Base-by-base conservation (phyloP, 2,113 vertebrate genomes). In the Cyanistes caeruleus region DNA sequence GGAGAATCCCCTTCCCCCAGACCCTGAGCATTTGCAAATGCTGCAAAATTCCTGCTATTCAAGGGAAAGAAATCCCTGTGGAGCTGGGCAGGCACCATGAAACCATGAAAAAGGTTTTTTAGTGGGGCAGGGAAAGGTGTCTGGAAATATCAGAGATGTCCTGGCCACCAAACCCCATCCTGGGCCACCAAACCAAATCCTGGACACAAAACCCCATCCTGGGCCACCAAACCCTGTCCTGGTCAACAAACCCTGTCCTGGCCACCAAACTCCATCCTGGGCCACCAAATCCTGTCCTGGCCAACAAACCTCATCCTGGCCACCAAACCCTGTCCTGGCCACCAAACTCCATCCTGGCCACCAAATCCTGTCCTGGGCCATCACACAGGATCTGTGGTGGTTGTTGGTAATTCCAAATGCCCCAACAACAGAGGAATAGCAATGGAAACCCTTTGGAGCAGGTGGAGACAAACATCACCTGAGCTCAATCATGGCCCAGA, bases 301-400 rank as follows among this genome's bases (percentile, higher is more conserved):
- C n/a, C n/a, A n/a, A n/a, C n/a, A n/a, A n/a, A n/a, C n/a, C n/a
- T n/a, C n/a, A n/a, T n/a, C n/a, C n/a, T n/a, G n/a, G 41, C 13
- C 23, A 74, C 10, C 10, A 28, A 56, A 73, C 5, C 0, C 37
- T 2, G 13, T 59, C 18, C 22, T 41, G 14, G 23, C 14, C 37
- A 49, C 15, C 19, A 52, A 51, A 43, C 9, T 0, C 16, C 0
- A 0, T 15, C 11, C 41, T 8, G 44, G 28, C 7, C 19, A 23
- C 10, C 10, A 31, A 52, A 31, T 11, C 0, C 18, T 1, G 1
- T 23, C 14, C 30, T 64, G 37, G 58, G 44, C 35, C 20, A 22
- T n/a, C 49, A 9, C 10, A 15, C 23, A 43, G 35, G 21, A 35
- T 51, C 65, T 56, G 7, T 22, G n/a, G 18, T 11, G 13, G 11